Evolutionary conservation across 2,888 invertebrate genomes (phyloP).

Genomic region (Hirtodrosophila duncani): DNA sequence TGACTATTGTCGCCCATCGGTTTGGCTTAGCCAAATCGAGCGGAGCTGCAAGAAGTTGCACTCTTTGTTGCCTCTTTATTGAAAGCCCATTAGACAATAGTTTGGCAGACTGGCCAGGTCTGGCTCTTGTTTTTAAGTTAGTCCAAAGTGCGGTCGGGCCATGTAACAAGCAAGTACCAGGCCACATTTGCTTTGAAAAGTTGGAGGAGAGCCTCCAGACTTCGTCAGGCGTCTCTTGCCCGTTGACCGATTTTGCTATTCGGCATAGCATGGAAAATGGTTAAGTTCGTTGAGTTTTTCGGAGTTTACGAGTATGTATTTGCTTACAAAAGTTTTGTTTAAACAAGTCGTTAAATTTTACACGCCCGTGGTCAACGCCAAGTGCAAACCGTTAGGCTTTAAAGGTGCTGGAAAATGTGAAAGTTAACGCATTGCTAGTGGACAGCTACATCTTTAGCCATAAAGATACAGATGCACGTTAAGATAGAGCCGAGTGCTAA

Average conservation of each 20-base stretch:
- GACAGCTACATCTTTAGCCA: conserved; percentile 36
- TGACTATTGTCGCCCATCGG: conserved; percentile 51
- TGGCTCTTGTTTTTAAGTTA: conserved; percentile 27
- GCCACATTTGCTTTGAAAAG: too few relatives aligned
- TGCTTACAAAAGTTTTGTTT: conserved; percentile 58
- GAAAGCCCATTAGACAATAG: conserved; percentile 61
- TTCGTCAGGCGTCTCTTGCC: conserved; percentile 13
- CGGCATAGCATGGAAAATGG: conserved; percentile 32
- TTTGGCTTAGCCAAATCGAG: conserved; percentile 58
- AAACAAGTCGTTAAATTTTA: conserved; percentile 62
- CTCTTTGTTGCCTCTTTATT: conserved; percentile 47
- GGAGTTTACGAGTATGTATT: conserved; percentile 48
- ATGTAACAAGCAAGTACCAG: too few relatives aligned
- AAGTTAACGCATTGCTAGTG: conserved; percentile 56
- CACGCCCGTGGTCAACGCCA: conserved; percentile 39
- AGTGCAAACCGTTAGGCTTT: conserved; percentile 25
- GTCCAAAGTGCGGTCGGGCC: too few relatives aligned
- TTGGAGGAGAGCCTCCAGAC: background rate
- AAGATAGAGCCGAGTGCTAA: conserved; percentile 6
- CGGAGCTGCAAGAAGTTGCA: conserved; percentile 15
- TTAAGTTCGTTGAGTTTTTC: conserved; percentile 1
- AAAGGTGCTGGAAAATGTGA: conserved; percentile 49
- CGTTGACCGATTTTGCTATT: conserved; percentile 56
- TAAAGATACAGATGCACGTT: conserved; percentile 17
- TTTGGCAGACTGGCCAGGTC: conserved; percentile 11